These are phyloP conservation scores for Scaptodrosophila lebanonensis DNA, from an alignment of 1,140 invertebrate species.

Conservation along the genomic window DNA sequence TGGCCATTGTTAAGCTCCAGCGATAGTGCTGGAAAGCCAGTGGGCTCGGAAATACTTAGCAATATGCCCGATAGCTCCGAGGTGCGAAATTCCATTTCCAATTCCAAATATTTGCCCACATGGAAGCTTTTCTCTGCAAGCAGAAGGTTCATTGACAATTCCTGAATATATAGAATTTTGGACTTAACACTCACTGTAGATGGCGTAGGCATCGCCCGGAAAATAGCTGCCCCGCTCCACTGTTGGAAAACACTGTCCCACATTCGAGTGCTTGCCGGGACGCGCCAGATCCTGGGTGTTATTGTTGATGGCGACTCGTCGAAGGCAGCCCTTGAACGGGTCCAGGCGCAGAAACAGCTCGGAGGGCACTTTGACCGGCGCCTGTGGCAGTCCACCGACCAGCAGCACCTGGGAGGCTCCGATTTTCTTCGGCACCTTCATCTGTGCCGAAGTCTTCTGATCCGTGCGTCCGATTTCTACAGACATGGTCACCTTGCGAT, in stretches of 20 bases:
- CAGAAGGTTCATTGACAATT: background rate
- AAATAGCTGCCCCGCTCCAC: constrained; percentile 93
- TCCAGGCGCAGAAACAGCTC: constrained; percentile 82
- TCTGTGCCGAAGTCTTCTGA: constrained; percentile 78
- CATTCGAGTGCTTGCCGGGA: constrained; percentile 82
- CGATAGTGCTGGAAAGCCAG: constrained; percentile 83
- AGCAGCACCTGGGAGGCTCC: constrained; percentile 85
- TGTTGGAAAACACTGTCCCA: constrained; percentile 91
- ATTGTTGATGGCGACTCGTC: constrained; percentile 86
- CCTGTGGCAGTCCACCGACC: constrained; percentile 86
- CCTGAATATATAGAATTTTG: background rate
- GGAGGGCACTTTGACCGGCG: constrained; percentile 76
- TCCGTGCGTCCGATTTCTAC: constrained; percentile 83
- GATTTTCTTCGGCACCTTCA: constrained; percentile 83
- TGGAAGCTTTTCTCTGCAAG: constrained; percentile 83
- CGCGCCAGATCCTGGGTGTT: constrained; percentile 86
- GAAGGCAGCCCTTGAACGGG: constrained; percentile 90
- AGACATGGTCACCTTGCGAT: constrained; percentile 82
- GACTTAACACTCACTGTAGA: constrained; percentile 84
- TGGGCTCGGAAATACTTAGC: constrained; percentile 83
- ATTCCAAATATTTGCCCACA: constrained; percentile 83
- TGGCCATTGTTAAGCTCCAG: constrained; percentile 88
- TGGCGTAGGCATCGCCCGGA: constrained; percentile 87
- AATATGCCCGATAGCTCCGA: constrained; percentile 89
- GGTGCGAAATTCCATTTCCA: constrained; percentile 90